These are phyloP conservation scores for Oegoconia quadripuncta DNA, from an alignment of 2,888 invertebrate species.

Conservation along the genomic window DNA sequence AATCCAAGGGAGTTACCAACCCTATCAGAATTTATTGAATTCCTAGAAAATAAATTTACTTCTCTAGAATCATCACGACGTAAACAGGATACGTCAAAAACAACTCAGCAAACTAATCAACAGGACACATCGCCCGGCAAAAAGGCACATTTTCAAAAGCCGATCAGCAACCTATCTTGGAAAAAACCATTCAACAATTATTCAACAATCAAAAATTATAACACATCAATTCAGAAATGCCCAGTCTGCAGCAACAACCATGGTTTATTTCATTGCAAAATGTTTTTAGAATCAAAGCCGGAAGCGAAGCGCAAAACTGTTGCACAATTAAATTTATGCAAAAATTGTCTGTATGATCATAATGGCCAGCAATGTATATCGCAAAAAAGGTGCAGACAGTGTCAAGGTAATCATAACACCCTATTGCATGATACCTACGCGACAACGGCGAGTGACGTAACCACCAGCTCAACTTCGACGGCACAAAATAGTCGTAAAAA, in stretches of 20 bases:
- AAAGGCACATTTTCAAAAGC: no score
- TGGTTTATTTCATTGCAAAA: neutral
- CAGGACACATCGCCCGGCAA: neutral
- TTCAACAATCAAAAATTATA: neutral
- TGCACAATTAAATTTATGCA: no score
- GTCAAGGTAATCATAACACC: neutral
- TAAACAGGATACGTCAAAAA: no score
- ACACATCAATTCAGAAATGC: neutral
- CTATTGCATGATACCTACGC: neutral
- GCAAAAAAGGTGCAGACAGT: slow-evolving; percentile 2
- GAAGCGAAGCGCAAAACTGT: neutral
- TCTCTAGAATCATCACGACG: neutral
- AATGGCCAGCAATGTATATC: neutral
- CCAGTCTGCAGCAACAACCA: neutral
- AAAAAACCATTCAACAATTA: neutral
- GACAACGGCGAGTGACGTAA: no score
- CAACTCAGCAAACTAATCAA: neutral
- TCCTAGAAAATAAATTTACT: slow-evolving; percentile 2
- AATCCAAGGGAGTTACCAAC: neutral
- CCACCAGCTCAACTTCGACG: neutral
- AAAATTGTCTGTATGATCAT: no score
- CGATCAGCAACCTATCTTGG: neutral
- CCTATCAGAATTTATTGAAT: neutral
- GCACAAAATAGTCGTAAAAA: neutral
- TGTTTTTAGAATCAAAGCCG: neutral